Percentiles rank a stretch among this genome's conserved stretches.
Conservation (phyloP, 2,888 invertebrate genomes). For the Spodoptera picta region DNA sequence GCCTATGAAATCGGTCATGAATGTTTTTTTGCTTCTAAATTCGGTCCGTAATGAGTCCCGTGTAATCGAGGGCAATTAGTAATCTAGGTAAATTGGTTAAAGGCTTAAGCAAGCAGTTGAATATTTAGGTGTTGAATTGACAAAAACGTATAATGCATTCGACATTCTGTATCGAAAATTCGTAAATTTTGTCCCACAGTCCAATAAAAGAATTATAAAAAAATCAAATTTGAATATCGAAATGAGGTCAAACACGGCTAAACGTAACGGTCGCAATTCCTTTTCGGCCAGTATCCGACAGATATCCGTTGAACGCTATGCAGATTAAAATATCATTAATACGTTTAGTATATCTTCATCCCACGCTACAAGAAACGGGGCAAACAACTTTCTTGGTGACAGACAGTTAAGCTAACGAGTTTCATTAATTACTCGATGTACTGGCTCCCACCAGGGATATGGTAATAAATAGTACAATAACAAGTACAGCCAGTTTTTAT, state of each 20-base stretch:
- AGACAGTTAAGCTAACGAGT: constrained; percentile 36
- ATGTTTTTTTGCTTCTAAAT: too few relatives aligned
- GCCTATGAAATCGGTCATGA: too few relatives aligned
- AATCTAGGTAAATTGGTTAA: too few relatives aligned
- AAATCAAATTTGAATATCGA: constrained; percentile 1
- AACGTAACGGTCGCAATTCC: constrained; percentile 18
- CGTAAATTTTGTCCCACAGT: too few relatives aligned
- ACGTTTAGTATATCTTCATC: constrained; percentile 50
- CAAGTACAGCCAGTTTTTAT: constrained; percentile 2
- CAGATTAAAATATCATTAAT: constrained; percentile 44
- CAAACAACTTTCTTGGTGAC: constrained; percentile 55
- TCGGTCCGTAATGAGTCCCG: too few relatives aligned
- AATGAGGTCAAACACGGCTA: constrained; percentile 9
- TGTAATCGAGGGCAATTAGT: too few relatives aligned
- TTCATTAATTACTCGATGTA: constrained; percentile 53
- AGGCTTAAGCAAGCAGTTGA: too few relatives aligned
- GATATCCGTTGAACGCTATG: constrained; percentile 14
- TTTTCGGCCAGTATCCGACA: constrained; percentile 24
- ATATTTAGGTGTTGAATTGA: too few relatives aligned
- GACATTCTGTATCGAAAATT: too few relatives aligned
- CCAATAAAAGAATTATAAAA: not conserved
- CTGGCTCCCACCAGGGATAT: constrained; percentile 32
- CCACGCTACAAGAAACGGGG: constrained; percentile 54
- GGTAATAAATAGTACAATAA: constrained; percentile 17
- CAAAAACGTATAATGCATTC: too few relatives aligned